Evolutionary conservation across 1,140 invertebrate species (phyloP).

Genomic region (Drepana arcuata): DNA sequence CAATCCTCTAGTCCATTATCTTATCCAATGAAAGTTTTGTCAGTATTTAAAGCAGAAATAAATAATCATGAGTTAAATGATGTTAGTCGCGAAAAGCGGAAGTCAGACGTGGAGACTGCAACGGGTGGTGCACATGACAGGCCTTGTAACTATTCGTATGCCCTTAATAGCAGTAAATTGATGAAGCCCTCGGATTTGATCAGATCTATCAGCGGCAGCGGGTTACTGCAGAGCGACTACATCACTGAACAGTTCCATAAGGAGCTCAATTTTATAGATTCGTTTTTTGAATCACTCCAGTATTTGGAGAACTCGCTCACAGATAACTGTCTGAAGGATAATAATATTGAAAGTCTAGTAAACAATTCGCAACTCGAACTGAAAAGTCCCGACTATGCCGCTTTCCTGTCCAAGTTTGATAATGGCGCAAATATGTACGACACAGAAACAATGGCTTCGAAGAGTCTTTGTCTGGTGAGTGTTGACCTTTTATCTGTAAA

Average conservation of each 20-base stretch:
- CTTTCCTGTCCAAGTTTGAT: slow-evolving; percentile 44
- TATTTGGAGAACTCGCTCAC: slow-evolving; percentile 53
- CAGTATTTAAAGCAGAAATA: slow-evolving; percentile 46
- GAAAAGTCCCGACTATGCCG: slow-evolving; percentile 39
- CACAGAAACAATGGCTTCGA: slow-evolving; percentile 59
- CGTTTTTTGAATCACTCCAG: slow-evolving; percentile 62
- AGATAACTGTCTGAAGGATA: slow-evolving; percentile 37
- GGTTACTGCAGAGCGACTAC: slow-evolving; percentile 39
- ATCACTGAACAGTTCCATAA: slow-evolving; percentile 57
- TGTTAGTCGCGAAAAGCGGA: too few species aligned
- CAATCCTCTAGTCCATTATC: slow-evolving; percentile 23
- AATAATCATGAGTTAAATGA: too few species aligned
- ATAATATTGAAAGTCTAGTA: slow-evolving; percentile 40
- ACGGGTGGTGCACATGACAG: too few species aligned
- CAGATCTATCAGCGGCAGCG: slow-evolving; percentile 47
- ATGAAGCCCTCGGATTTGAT: slow-evolving; percentile 61
- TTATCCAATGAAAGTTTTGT: slow-evolving; percentile 52
- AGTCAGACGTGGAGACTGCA: too few species aligned
- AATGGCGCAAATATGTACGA: slow-evolving; percentile 45
- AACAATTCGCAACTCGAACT: slow-evolving; percentile 26
- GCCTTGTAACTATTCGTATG: slow-evolving; percentile 27
- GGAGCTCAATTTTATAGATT: slow-evolving; percentile 62
- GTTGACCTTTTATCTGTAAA: slow-evolving; percentile 51
- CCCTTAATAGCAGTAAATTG: slow-evolving; percentile 42
- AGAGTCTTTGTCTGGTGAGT: slow-evolving; percentile 67